Base-by-base conservation (phyloP, 2,888 invertebrate genomes). In the Gisinianus flammeolus region DNA sequence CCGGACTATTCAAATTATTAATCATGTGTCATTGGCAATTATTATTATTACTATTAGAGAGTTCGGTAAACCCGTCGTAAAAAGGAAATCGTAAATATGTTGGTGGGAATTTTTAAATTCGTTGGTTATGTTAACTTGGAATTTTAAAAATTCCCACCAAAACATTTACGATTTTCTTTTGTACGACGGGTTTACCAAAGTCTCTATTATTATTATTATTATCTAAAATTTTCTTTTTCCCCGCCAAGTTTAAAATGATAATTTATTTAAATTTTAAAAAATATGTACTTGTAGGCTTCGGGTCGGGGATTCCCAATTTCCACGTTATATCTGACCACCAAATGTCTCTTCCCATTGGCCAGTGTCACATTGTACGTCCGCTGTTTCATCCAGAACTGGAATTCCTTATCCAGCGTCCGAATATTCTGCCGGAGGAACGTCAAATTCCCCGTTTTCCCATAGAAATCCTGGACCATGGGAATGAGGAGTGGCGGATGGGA, bases 361-460 rank as follows among this genome's bases (percentile, higher is more conserved):
- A 88, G 81, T 86, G n/a, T 73, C 3, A 88, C 82, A 86, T n/a
- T 71, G 10, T 19, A 31, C 8, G n/a, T 72, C 26, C 89, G 84
- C 31, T 93, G 93, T 83, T 93, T 92, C 87, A 93, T 90, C 94
- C 96, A 98, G 87, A 92, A 97, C 74, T 92, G 89, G 81, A 88
- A 87, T 81, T 89, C 89, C 77, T 86, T 86, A 77, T 87, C 87
- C 35, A 89, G 83, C 35, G 85, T 79, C 6, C 85, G 84, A 19
- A 89, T 85, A 75, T 85, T 85, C 12, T 85, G 78, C 10, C 28
- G 19, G 2, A 83, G 28, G 67, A 93, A 95, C 3, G 89, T 88
- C 0, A 88, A 81, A 86, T 97, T 95, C 0, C 90, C 88, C 0
- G 92, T 93, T 71, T 90, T 90, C 3, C 94, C 91, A 83, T 92